Percentiles rank a stretch among this genome's conserved stretches.
phyloP scores from a whole-genome alignment of 2,113 vertebrate genomes.

The Eonycteris spelaea region DNA sequence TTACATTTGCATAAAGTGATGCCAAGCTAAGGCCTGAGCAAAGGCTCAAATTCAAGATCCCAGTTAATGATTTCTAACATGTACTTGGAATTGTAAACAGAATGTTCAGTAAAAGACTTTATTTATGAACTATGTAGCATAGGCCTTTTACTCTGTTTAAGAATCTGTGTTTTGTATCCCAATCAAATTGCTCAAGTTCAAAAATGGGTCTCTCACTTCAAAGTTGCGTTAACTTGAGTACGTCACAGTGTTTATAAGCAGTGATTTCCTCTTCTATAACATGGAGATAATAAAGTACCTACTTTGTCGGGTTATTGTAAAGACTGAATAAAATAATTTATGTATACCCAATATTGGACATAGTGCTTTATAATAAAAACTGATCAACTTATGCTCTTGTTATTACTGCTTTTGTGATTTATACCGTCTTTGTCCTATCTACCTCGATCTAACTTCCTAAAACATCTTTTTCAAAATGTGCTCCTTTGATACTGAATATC shows the following conservation, averaged over 20 bases:
- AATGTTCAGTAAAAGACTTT: constrained; percentile 19
- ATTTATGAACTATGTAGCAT: not conserved
- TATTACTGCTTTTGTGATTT: not conserved
- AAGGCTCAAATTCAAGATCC: not conserved
- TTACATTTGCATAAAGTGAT: not conserved
- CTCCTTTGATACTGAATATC: not conserved
- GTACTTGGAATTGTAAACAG: not conserved
- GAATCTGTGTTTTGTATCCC: not conserved
- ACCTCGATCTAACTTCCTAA: not conserved
- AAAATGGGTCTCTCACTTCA: not conserved
- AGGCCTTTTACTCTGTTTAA: not conserved
- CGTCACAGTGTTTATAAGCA: not conserved
- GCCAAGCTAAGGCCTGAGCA: not conserved
- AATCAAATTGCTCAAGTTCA: not conserved
- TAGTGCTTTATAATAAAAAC: not conserved
- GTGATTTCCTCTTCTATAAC: not conserved
- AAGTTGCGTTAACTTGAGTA: not conserved
- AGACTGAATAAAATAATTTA: not conserved
- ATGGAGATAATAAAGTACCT: not conserved
- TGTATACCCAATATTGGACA: not conserved
- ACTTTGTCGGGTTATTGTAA: not conserved
- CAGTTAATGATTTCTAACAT: not conserved
- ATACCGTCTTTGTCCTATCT: not conserved
- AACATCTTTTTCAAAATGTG: not conserved
- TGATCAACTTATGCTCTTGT: not conserved